Base-by-base conservation (phyloP, 1,140 invertebrate species). In the Apis dorsata region DNA sequence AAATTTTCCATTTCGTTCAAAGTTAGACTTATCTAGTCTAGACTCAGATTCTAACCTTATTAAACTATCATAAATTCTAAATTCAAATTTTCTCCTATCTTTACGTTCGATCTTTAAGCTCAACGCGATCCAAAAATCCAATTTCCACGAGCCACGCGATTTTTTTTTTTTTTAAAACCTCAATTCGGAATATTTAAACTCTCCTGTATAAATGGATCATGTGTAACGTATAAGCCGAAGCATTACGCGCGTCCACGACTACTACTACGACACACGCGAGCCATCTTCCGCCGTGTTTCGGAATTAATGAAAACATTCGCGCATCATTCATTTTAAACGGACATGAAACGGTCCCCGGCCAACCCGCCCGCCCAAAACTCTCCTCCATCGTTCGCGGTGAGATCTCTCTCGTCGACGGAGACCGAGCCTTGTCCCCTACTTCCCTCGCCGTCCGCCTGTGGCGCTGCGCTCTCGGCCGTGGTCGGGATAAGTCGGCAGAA, bases 341-440 rank as follows among this genome's bases (percentile, higher is more conserved):
- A 51, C 17, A 57, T 66, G 62, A 81, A 75, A 75, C 51, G 13
- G 79, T 81, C 60, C 51, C 60, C 21, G 63, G 21, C 3, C 49
- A 17, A 55, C 15, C 66, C 49, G 53, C 53, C 53, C 59, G 11
- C 21, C 17, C 11, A 10, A 28, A 28, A 55, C 65, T 34, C 76
- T 21, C n/a, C 34, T 21, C n/a, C 34, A 12, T 7, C 49, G 49
- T 17, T 44, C 28, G n/a, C 63, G 51, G 13, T 21, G 80, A 82
- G 74, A 76, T 73, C 73, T 82, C 80, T 77, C 74, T 77, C 80
- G 73, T 82, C 80, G 74, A 34, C 51, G 34, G 59, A 44, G 79
- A 59, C 57, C 79, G 21, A 68, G 28, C 7, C 21, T 9, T 11
- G 60, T 21, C 75, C 66, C 51, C 15, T 0, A 10, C 4, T 28